phyloP scores from a whole-genome alignment of 2,888 invertebrate species.

The Chydorus sphaericus region DNA sequence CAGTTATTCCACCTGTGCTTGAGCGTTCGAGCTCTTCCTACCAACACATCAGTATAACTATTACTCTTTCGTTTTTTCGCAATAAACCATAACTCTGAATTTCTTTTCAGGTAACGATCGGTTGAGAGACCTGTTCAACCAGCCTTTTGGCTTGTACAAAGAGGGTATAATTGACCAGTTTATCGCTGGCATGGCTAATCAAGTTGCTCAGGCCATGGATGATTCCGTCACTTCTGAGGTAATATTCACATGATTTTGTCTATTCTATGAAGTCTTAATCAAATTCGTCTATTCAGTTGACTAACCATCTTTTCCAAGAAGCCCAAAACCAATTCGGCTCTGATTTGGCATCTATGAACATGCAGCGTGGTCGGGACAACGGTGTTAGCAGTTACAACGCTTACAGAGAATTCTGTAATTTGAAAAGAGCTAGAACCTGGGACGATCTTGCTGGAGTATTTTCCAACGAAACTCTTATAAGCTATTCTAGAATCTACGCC shows the following conservation, averaged over 20 bases:
- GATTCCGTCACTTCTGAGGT: conserved; percentile 30
- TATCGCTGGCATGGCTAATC: conserved; percentile 33
- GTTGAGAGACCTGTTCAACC: conserved; percentile 31
- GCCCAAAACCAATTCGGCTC: conserved; percentile 33
- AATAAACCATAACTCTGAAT: no score
- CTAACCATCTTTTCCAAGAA: conserved; percentile 26
- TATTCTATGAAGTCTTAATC: background rate
- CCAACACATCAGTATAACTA: conserved; percentile 27
- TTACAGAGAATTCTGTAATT: conserved; percentile 27
- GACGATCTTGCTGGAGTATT: conserved; percentile 27
- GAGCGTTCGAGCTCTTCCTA: conserved; percentile 26
- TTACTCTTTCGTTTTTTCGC: no score
- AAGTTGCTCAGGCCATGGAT: conserved; percentile 33
- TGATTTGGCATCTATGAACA: conserved; percentile 35
- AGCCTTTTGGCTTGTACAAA: conserved; percentile 34
- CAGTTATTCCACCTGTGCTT: conserved; percentile 26
- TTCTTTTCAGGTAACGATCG: conserved; percentile 31
- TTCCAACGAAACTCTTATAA: conserved; percentile 27
- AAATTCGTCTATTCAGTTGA: no score
- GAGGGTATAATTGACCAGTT: conserved; percentile 33
- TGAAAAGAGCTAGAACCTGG: conserved; percentile 26
- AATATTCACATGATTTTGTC: no score
- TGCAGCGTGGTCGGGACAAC: conserved; percentile 35
- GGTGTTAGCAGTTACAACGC: conserved; percentile 33
- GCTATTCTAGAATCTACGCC: conserved; percentile 27